Evolutionary conservation across 2,888 invertebrate genomes (phyloP).

Genomic region (Spodoptera exigua): DNA sequence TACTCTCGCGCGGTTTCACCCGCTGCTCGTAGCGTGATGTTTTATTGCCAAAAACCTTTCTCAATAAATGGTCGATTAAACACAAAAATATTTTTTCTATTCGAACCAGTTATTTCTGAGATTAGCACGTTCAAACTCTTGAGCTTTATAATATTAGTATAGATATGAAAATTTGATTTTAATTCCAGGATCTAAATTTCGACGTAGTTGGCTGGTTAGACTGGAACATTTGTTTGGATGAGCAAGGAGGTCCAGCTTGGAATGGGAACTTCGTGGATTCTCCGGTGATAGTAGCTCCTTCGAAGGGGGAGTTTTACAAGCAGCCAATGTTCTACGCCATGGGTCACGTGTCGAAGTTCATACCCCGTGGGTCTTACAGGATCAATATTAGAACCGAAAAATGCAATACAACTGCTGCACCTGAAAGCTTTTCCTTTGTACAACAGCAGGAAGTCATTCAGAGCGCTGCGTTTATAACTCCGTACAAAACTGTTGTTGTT

Average conservation of each 20-base stretch:
- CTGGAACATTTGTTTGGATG: constrained; percentile 95
- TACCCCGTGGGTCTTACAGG: constrained; percentile 89
- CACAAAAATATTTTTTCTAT: no score
- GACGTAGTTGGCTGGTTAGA: constrained; percentile 95
- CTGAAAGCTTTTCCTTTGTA: neutral
- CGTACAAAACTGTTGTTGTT: constrained; percentile 66
- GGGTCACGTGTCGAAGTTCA: constrained; percentile 93
- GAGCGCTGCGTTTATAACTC: constrained; percentile 68
- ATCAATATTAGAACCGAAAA: constrained; percentile 50
- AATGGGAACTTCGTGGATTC: constrained; percentile 93
- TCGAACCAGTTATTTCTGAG: no score
- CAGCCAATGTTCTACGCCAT: constrained; percentile 96
- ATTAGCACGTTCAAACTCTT: no score
- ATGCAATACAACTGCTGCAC: neutral
- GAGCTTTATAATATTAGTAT: no score
- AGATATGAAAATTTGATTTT: neutral
- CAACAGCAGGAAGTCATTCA: constrained; percentile 65
- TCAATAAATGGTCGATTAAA: no score
- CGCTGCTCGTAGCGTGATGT: no score
- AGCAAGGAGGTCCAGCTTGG: constrained; percentile 94
- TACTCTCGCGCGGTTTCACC: no score
- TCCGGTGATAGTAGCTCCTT: constrained; percentile 86
- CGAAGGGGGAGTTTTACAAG: constrained; percentile 93
- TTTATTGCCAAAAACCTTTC: no score
- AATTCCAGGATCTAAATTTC: constrained; percentile 24